Base-by-base conservation (phyloP, 2,797 vertebrate species). In the Nyctalus aviator region DNA sequence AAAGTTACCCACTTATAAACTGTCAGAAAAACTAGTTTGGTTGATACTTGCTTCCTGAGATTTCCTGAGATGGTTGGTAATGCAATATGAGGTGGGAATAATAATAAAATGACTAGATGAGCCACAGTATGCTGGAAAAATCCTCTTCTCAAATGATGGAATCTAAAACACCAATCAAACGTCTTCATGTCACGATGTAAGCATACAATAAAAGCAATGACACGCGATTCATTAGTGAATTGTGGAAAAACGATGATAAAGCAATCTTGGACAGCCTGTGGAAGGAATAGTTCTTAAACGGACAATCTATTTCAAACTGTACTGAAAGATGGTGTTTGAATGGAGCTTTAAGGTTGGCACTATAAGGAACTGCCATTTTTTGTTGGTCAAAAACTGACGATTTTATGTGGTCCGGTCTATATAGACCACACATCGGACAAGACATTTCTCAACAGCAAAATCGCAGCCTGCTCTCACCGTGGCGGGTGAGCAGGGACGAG, bases 11-110 rank as follows among this genome's bases (percentile, higher is more conserved):
- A 35, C 69, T 44, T 77, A 9, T 53, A 94, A 79, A 55, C 75
- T 78, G 27, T 53, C 37, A 59, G 50, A 64, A 90, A 84, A 92
- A 79, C 46, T 32, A 83, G 14, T 64, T 57, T 95, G 85, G 85
- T 57, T 83, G 90, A 23, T 21, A 20, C 27, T 88, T 12, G 6
- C 8, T 15, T 41, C 75, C 85, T 68, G 35, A 30, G 93, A 6
- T 83, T 72, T 94, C 44, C 77, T 44, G 32, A 59, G 64, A 71
- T 9, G 35, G 44, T 35, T 59, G 69, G 14, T 92, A 57, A 83
- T 9, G 62, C 3, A 44, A 3, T 64, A 48, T 41, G 5, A 2
- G 6, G 5, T 66, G 21, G 69, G 10, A 62, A 77, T 30, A 23
- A n/a, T 59, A n/a, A 62, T 32, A 69, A 64, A 72, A 53, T 27